A percentile compares a stretch with the other conserved stretches of the same genome.
Evolutionary conservation across 2,797 vertebrate species (phyloP).

Genomic region (Tragelaphus oryx): DNA sequence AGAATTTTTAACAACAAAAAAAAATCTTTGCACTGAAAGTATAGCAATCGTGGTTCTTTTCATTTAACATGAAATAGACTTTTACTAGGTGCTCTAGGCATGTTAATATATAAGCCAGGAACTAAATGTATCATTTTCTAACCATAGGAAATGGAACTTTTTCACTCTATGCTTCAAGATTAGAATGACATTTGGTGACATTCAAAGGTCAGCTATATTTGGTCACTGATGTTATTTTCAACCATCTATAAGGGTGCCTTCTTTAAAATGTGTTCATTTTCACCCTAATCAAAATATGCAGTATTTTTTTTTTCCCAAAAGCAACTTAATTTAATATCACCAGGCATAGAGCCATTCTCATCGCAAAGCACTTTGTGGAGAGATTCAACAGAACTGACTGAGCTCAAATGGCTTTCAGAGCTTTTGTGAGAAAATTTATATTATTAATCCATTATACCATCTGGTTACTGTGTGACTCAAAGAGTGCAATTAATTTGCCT

Average conservation of each 20-base stretch:
- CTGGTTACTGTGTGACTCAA: neutral
- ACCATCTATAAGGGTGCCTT: neutral
- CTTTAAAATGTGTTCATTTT: conserved; percentile 26
- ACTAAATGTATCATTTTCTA: conserved; percentile 47
- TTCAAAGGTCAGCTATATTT: conserved; percentile 53
- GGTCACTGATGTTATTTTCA: conserved; percentile 39
- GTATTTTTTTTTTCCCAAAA: conserved; percentile 19
- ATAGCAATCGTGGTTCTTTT: neutral
- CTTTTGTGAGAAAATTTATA: neutral
- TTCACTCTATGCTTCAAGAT: conserved; percentile 35
- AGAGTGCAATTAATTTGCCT: neutral
- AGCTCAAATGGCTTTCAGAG: neutral
- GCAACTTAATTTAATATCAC: neutral
- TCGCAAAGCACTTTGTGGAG: neutral
- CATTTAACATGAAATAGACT: neutral
- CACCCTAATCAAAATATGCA: conserved; percentile 12
- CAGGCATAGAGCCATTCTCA: neutral
- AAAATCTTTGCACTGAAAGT: neutral
- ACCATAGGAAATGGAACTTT: conserved; percentile 20
- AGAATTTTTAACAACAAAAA: neutral
- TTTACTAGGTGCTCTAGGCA: neutral
- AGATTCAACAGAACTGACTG: neutral
- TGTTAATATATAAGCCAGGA: neutral
- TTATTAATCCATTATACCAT: neutral
- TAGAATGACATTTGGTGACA: conserved; percentile 67